Conservation (phyloP, 1,140 invertebrate genomes). For the Drosophila obscura region DNA sequence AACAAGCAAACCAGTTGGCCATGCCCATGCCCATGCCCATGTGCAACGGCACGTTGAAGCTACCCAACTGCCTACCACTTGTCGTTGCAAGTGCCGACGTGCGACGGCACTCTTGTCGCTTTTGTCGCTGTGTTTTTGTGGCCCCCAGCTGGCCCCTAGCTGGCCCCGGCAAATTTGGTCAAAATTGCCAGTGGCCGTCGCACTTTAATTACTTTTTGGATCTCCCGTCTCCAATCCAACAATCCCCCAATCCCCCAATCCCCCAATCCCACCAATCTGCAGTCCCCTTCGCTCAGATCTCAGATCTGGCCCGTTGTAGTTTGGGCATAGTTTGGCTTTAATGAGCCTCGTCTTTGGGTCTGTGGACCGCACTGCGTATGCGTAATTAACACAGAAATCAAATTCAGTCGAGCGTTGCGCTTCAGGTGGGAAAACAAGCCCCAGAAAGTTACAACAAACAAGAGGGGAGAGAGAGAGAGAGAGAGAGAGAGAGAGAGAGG, state of each 20-base stretch:
- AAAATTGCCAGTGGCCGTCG: slow-evolving; percentile 53
- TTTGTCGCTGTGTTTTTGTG: slow-evolving; percentile 17
- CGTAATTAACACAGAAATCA: slow-evolving; percentile 71
- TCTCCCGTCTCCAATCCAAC: slow-evolving; percentile 15
- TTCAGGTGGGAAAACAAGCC: slow-evolving; percentile 33
- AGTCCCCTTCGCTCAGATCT: neutral
- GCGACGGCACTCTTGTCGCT: slow-evolving; percentile 12
- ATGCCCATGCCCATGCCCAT: slow-evolving; percentile 44
- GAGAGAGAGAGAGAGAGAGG: no score
- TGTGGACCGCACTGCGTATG: slow-evolving; percentile 52
- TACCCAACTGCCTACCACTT: slow-evolving; percentile 4
- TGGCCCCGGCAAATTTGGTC: slow-evolving; percentile 50
- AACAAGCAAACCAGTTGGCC: slow-evolving; percentile 49
- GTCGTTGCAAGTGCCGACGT: neutral
- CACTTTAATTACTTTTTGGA: slow-evolving; percentile 64
- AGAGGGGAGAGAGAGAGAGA: no score
- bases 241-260: neutral
- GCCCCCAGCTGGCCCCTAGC: slow-evolving; percentile 25
- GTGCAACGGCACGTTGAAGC: slow-evolving; percentile 15
- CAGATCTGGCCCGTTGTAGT: neutral
- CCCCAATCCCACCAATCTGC: neutral
- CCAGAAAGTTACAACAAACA: slow-evolving; percentile 42
- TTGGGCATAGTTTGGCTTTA: slow-evolving; percentile 37
- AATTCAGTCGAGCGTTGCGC: slow-evolving; percentile 1
- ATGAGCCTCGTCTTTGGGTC: slow-evolving; percentile 55